A percentile compares a stretch with the other conserved stretches of the same genome.
Conservation (phyloP, 1,140 invertebrate species). For the Ceratina australensis region DNA sequence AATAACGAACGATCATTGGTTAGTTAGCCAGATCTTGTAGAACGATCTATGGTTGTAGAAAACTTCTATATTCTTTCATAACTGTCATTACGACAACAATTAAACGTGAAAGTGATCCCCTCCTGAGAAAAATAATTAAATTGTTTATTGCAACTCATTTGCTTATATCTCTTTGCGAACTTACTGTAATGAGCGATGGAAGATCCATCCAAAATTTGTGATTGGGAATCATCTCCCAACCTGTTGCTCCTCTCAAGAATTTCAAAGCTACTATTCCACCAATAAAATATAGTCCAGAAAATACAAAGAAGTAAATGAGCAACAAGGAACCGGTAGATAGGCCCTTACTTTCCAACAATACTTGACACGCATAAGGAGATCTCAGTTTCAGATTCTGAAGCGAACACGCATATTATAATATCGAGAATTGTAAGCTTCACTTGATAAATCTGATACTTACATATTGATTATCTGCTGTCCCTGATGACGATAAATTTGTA, state of each 20-base stretch:
- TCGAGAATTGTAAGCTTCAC: not conserved
- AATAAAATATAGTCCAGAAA: slow-evolving; percentile 67
- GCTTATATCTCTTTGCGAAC: slow-evolving; percentile 13
- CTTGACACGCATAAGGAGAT: slow-evolving; percentile 51
- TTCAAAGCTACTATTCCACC: slow-evolving; percentile 70
- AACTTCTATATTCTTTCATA: slow-evolving; percentile 66
- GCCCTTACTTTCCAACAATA: slow-evolving; percentile 5
- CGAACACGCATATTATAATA: not conserved
- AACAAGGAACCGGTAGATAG: slow-evolving; percentile 71
- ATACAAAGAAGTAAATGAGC: slow-evolving; percentile 67
- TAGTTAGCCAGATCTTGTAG: too few relatives aligned
- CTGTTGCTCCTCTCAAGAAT: slow-evolving; percentile 74
- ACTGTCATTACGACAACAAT: slow-evolving; percentile 59
- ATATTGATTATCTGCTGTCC: not conserved
- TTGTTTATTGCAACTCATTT: not conserved
- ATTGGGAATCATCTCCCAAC: slow-evolving; percentile 77
- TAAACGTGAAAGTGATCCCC: slow-evolving; percentile 61
- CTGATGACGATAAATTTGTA: not conserved
- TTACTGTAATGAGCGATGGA: slow-evolving; percentile 72
- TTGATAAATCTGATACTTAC: slow-evolving; percentile 29
- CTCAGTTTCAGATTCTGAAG: slow-evolving; percentile 55
- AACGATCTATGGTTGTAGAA: not conserved
- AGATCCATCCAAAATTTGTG: slow-evolving; percentile 76
- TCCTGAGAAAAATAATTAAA: slow-evolving; percentile 58
- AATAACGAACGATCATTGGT: too few relatives aligned